Evolutionary conservation across 1,140 invertebrate species (phyloP).

Genomic region (Bombus polaris): DNA sequence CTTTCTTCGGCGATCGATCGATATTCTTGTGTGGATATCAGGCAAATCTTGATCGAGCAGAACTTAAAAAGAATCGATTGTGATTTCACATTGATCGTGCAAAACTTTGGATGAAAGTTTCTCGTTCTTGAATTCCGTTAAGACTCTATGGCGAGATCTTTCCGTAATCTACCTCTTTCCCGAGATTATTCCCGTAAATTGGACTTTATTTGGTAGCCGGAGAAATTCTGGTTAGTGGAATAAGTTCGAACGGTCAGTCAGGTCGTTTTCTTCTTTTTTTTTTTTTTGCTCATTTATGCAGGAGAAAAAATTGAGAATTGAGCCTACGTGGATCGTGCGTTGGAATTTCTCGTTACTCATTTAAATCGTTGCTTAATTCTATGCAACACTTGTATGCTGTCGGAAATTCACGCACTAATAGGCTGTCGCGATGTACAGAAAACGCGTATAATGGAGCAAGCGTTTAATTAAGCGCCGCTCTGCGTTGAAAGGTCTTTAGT

Average conservation of each 20-base stretch:
- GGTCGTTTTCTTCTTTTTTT: too few species aligned
- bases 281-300: not conserved
- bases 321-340: too few species aligned
- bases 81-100: not conserved
- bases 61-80: too few species aligned
- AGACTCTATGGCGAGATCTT: not conserved
- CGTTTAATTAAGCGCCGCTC: conserved; percentile 34
- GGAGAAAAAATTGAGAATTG: too few species aligned
- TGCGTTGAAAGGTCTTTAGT: not conserved
- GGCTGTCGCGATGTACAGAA: conserved; percentile 2
- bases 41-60: conserved; percentile 1
- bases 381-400: conserved; percentile 2
- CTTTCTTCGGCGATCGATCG: not conserved
- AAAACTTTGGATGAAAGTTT: not conserved
- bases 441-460: conserved; percentile 28
- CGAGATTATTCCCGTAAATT: not conserved
- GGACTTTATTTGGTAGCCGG: not conserved
- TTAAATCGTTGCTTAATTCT: conserved; percentile 33
- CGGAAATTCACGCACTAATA: conserved; percentile 27
- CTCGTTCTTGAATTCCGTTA: not conserved
- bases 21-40: not conserved
- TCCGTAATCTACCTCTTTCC: not conserved
- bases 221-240: not conserved
- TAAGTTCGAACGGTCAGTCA: not conserved
- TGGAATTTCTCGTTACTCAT: not conserved